These are phyloP conservation scores for Antechinus stuartii DNA, from an alignment of 2,113 vertebrate genomes.

Conservation along the genomic window DNA sequence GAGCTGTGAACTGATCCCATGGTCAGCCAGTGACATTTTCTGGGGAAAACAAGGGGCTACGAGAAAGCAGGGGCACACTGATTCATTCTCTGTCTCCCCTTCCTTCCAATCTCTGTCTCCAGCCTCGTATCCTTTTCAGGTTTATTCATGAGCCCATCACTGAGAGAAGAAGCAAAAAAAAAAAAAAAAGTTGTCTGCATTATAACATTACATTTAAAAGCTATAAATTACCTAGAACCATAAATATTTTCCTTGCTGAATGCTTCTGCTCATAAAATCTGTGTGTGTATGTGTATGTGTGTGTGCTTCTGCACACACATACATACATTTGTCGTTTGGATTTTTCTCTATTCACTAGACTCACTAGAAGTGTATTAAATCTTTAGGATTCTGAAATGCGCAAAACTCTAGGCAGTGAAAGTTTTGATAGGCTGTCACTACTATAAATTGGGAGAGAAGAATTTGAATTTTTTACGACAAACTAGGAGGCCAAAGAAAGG, in stretches of 20 bases:
- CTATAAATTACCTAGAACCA: conserved; percentile 82
- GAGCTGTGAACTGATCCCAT: conserved; percentile 77
- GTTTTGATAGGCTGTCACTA: conserved; percentile 52
- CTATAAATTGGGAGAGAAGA: conserved; percentile 50
- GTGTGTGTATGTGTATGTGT: conserved; percentile 45
- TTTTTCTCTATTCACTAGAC: conserved; percentile 55
- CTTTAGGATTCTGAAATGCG: conserved; percentile 53
- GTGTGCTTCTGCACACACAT: neutral
- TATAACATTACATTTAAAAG: conserved; percentile 83
- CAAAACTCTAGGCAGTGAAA: neutral
- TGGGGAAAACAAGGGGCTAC: conserved; percentile 42
- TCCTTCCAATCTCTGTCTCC: conserved; percentile 68
- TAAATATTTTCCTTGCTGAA: conserved; percentile 81
- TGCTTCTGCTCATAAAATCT: conserved; percentile 80
- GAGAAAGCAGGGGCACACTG: conserved; percentile 57
- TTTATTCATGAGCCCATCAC: conserved; percentile 84
- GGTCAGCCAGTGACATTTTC: conserved; percentile 69
- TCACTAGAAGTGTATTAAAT: conserved; percentile 60
- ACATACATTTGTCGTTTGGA: conserved; percentile 19
- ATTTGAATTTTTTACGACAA: neutral
- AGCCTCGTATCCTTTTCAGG: conserved; percentile 76
- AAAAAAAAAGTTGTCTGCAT: conserved; percentile 81
- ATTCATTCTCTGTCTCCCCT: conserved; percentile 74
- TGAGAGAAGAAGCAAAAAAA: conserved; percentile 32
- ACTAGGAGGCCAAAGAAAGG: conserved; percentile 9